These are phyloP conservation scores for Streptopelia turtur DNA, from an alignment of 2,797 vertebrate genomes.

Conservation along the genomic window DNA sequence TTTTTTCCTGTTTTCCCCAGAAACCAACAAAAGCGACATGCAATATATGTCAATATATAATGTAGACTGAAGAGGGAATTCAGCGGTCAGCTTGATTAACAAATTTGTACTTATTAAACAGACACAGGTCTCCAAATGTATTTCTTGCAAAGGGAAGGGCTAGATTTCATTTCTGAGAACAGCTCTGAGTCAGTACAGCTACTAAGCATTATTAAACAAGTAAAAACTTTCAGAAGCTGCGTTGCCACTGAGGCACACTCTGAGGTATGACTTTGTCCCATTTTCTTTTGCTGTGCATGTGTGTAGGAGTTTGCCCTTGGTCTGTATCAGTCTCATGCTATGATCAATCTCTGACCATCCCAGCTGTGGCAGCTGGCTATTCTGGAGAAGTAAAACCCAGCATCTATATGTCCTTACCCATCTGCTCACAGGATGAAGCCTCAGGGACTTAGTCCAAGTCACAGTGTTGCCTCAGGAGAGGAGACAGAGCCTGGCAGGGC, in stretches of 20 bases:
- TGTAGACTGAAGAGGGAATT: constrained; percentile 23
- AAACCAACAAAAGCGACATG: neutral
- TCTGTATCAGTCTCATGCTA: neutral
- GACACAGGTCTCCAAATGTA: neutral
- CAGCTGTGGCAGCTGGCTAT: neutral
- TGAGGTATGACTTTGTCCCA: accelerated
- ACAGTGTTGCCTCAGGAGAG: neutral
- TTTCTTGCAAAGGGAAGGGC: neutral
- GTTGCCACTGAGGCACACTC: neutral
- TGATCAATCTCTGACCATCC: neutral
- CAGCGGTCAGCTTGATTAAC: neutral
- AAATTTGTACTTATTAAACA: constrained; percentile 17
- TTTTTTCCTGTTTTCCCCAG: neutral
- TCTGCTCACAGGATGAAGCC: neutral
- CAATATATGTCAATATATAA: neutral
- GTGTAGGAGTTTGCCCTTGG: neutral
- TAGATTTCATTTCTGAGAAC: neutral
- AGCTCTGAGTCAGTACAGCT: neutral
- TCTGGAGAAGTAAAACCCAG: neutral
- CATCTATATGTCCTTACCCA: neutral
- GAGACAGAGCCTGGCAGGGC: neutral
- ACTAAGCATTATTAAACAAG: accelerated
- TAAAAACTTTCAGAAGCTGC: neutral
- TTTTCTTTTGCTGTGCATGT: accelerated
- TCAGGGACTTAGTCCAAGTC: neutral